These are phyloP conservation scores for Parazoanthus atlanticus DNA, from an alignment of 92 coral and sea anemone species.

Conservation along the genomic window DNA sequence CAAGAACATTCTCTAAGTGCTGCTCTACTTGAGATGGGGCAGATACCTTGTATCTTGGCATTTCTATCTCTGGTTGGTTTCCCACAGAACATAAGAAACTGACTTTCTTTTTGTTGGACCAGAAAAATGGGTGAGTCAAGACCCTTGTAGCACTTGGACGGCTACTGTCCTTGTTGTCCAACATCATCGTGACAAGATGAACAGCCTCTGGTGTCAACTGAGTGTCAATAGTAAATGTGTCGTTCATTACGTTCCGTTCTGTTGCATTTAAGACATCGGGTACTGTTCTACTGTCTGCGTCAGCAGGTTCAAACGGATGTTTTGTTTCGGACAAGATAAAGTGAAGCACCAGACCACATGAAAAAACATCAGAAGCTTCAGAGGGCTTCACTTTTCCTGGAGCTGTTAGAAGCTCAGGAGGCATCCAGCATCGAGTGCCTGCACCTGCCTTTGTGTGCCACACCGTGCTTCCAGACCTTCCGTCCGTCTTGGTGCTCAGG, in stretches of 20 bases:
- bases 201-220: conserved; percentile 56
- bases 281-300: not conserved
- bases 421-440: conserved; percentile 68
- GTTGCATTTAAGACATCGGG: conserved; percentile 29
- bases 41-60: not conserved
- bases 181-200: conserved; percentile 44
- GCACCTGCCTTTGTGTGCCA: conserved; percentile 31
- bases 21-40: conserved; percentile 36
- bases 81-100: conserved; percentile 52
- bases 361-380: conserved; percentile 47
- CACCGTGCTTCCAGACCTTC: not conserved
- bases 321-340: conserved; percentile 50
- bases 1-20: conserved; percentile 10
- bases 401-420: conserved; percentile 48
- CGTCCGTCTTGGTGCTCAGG: conserved; percentile 30
- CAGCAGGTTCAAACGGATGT: conserved; percentile 55
- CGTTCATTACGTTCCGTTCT: conserved; percentile 40
- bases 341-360: conserved; percentile 54
- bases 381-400: conserved; percentile 26
- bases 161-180: not conserved
- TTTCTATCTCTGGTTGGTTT: conserved; percentile 56
- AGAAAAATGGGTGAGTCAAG: conserved; percentile 58
- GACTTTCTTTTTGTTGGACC: conserved; percentile 58
- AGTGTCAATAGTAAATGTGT: not conserved
- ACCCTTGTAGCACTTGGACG: conserved; percentile 53